Evolutionary conservation across 1,140 invertebrate species (phyloP).

Genomic region (Nasonia vitripennis): DNA sequence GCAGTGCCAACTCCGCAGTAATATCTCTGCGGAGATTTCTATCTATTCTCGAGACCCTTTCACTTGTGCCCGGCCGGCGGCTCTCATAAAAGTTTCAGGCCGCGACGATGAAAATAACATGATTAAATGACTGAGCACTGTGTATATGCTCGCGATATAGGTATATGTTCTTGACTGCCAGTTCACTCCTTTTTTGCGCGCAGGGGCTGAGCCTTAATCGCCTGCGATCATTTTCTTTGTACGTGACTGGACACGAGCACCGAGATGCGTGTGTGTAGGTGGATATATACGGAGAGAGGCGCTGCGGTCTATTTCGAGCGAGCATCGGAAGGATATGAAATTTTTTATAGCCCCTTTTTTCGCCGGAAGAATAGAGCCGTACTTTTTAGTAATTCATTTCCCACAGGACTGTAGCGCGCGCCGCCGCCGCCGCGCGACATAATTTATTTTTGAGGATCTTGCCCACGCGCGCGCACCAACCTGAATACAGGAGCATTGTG

Average conservation of each 20-base stretch:
- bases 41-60: conserved; percentile 41
- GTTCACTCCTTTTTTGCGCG: not conserved
- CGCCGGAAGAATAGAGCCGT: not conserved
- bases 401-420: not conserved
- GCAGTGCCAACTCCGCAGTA: conserved; percentile 50
- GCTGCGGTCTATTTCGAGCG: not conserved
- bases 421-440: not conserved
- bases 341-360: conserved; percentile 26
- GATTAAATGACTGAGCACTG: conserved; percentile 26
- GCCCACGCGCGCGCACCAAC: not conserved
- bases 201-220: conserved; percentile 1
- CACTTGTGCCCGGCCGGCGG: conserved; percentile 28
- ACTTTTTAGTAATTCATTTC: conserved; percentile 47
- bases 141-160: not conserved
- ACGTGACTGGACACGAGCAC: conserved; percentile 12
- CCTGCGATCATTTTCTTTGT: conserved; percentile 37
- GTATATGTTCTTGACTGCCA: not conserved
- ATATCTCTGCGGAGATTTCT: conserved; percentile 57
- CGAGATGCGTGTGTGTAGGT: not conserved
- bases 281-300: not conserved
- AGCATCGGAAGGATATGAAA: conserved; percentile 18
- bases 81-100: conserved; percentile 12
- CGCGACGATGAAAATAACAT: conserved; percentile 26
- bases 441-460: conserved; percentile 44
- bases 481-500: not conserved